phyloP scores from a whole-genome alignment of 2,113 vertebrate species.

The Neopipo cinnamomea region DNA sequence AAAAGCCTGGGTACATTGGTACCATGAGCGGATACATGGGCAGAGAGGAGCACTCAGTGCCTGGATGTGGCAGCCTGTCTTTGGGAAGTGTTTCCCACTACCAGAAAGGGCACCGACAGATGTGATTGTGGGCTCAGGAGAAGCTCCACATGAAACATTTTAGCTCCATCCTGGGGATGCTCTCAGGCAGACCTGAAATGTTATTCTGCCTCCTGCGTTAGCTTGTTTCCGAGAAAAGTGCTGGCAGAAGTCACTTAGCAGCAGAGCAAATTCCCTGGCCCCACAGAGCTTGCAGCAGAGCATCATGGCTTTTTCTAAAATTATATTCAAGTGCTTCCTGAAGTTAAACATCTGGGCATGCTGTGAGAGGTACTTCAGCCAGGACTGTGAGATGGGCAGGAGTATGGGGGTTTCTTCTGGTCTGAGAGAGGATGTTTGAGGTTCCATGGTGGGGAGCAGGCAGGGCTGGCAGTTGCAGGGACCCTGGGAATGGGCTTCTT shows the following conservation, averaged over 20 bases:
- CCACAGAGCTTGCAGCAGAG: neutral
- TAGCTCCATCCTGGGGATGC: neutral
- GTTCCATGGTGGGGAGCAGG: neutral
- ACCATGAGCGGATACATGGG: rapidly evolving
- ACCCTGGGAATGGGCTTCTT: neutral
- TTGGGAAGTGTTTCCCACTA: neutral
- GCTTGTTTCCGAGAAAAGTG: neutral
- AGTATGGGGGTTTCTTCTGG: neutral
- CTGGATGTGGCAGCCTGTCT: neutral
- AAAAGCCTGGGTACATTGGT: neutral
- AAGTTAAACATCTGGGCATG: neutral
- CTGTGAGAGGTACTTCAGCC: neutral
- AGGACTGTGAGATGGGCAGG: neutral
- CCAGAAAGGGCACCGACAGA: neutral
- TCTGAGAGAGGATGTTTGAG: neutral
- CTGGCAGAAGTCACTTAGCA: neutral
- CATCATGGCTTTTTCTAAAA: neutral
- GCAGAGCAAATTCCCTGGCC: neutral
- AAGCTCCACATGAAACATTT: neutral
- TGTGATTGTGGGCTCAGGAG: neutral
- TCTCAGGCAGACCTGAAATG: neutral
- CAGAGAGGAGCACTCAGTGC: neutral
- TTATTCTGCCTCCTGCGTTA: neutral
- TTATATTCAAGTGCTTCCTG: neutral
- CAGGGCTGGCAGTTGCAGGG: neutral